Percentiles rank a stretch among this genome's conserved stretches.
phyloP scores from a whole-genome alignment of 2,888 invertebrate species.

The Drosophila testacea region DNA sequence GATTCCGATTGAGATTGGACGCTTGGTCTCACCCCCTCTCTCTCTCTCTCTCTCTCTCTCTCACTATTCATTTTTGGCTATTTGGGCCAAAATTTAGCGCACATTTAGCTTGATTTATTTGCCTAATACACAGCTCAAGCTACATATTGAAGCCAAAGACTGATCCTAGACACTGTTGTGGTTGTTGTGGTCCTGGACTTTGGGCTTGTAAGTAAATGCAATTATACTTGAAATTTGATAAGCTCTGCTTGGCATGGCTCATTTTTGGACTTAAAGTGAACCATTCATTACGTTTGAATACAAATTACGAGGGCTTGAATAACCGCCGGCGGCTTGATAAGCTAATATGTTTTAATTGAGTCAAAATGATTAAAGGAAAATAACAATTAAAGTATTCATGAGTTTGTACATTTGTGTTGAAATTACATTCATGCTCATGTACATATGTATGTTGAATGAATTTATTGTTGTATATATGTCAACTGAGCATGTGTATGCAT shows the following conservation, averaged over 20 bases:
- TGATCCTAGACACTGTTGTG: not conserved
- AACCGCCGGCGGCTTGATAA: not conserved
- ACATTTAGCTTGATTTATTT: slow-evolving; percentile 71
- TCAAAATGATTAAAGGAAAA: not conserved
- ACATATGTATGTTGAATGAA: not conserved
- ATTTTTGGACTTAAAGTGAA: slow-evolving; percentile 18
- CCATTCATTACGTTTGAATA: slow-evolving; percentile 17
- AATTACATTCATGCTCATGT: not conserved
- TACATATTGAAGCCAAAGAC: not conserved
- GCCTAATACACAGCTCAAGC: slow-evolving; percentile 20
- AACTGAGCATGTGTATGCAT: too few species aligned
- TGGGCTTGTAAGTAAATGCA: slow-evolving; percentile 31
- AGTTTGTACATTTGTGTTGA: not conserved
- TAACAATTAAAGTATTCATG: not conserved
- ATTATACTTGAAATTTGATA: slow-evolving; percentile 46
- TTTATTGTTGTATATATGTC: too few species aligned
- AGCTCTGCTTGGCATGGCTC: slow-evolving; percentile 20
- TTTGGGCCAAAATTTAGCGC: slow-evolving; percentile 54
- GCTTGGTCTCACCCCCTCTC: not conserved
- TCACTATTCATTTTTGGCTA: slow-evolving; percentile 14
- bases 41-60: too few species aligned
- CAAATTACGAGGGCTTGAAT: slow-evolving; percentile 8
- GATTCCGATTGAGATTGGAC: slow-evolving; percentile 28
- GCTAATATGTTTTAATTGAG: not conserved
- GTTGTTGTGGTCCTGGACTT: slow-evolving; percentile 4